Conservation (phyloP, 2,113 vertebrate species). For the Sceloporus tristichus region DNA sequence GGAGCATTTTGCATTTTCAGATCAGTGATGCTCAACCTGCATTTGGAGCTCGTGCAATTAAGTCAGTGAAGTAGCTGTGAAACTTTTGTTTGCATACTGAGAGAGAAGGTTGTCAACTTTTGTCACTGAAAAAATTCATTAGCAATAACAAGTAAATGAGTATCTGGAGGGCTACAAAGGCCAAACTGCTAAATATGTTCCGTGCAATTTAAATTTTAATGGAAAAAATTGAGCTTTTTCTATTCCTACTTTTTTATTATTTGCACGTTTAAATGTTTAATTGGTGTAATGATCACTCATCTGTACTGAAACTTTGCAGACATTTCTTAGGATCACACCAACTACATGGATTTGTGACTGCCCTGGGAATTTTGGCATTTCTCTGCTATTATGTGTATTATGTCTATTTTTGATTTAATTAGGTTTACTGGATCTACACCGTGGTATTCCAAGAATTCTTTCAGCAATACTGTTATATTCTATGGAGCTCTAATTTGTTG, state of each 20-base stretch:
- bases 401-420: neutral
- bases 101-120: neutral
- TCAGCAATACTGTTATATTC: neutral
- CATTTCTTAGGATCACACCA: neutral
- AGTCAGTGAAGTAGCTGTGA: neutral
- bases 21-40: no score
- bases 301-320: neutral
- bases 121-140: neutral
- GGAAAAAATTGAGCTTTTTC: no score
- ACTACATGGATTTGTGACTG: neutral
- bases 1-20: no score
- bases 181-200: neutral
- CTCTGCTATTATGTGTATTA: neutral
- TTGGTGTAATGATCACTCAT: neutral
- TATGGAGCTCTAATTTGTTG: neutral
- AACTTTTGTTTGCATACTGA: neutral
- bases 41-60: neutral
- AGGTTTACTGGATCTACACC: neutral
- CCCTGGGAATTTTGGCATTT: neutral
- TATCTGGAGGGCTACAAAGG: neutral
- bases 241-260: neutral
- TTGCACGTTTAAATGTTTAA: neutral
- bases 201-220: neutral
- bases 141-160: neutral
- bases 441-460: neutral